Base-by-base conservation (phyloP, 35 echinoderm and acorn worm species). In the Amphiura filiformis region DNA sequence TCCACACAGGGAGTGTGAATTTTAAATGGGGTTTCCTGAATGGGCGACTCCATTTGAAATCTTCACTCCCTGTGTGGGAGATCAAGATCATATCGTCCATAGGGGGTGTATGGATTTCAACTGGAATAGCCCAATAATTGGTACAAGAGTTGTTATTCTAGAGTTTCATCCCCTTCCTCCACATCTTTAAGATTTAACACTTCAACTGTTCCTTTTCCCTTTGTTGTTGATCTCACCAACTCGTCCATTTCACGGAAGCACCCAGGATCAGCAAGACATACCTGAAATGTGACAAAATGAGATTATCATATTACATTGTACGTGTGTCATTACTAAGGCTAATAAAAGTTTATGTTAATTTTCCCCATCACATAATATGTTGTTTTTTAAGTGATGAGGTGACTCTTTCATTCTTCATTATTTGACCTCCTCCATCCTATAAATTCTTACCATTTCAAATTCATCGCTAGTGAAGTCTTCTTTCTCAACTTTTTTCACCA, bases 91-190 rank as follows among this genome's bases (percentile, higher is more conserved):
- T n/a, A n/a, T n/a, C n/a, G n/a, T n/a, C n/a, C n/a, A n/a, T n/a
- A n/a, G n/a, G n/a, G n/a, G n/a, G n/a, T n/a, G n/a, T n/a, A n/a
- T n/a, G n/a, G n/a, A n/a, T n/a, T n/a, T n/a, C n/a, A n/a, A n/a
- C n/a, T n/a, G n/a, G n/a, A n/a, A n/a, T n/a, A n/a, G n/a, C n/a
- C n/a, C n/a, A n/a, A n/a, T n/a, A n/a, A n/a, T n/a, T n/a, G n/a
- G n/a, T n/a, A n/a, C n/a, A n/a, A n/a, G n/a, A n/a, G n/a, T n/a
- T 56, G 61, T 88, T 84, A 99, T 86, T 99, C 96, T 78, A 99
- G 37, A 52, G 89, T 94, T 78, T 99, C 96, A 70, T 99, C 96
- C 65, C 96, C 96, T 79, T 99, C 96, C 76, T 99, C 96, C 35
- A 99, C 90, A 44, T 99, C 96, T 65, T 99, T 99, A 0, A 99